Base-by-base conservation (phyloP, 2,888 invertebrate genomes). In the Drosophila testacea region DNA sequence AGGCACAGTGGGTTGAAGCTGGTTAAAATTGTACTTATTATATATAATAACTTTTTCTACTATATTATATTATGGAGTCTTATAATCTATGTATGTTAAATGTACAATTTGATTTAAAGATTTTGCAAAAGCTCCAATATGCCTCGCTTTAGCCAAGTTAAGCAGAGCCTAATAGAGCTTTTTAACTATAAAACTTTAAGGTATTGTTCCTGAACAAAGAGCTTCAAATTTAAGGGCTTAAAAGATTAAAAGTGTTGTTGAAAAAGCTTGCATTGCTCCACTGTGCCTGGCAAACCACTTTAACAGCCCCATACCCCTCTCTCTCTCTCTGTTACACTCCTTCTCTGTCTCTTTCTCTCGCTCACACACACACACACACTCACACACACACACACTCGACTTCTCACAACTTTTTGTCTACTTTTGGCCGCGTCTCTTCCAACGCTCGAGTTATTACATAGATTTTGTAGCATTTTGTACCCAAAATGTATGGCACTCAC, bases 381-480 rank as follows among this genome's bases (percentile, higher is more conserved):
- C 50, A 44, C 57, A n/a, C 42, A 30, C 16, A 41, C 36, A 11
- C 30, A 4, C 28, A 22, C 41, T 7, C 50, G 16, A 66, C 50
- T 65, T 66, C 42, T 64, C 66, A 60, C 38, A 73, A 81, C 51
- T 73, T 76, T 78, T 67, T 75, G 65, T 73, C 78, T 66, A 65
- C 73, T 75, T 70, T 72, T 61, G 67, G 47, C 51, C 57, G 62
- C 52, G 48, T 54, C 57, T 57, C 67, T 61, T 42, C 57, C 73
- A 62, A 22, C 54, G 54, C 55, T 38, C 51, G 72, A 78, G 80
- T 80, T 87, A 84, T 88, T 78, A 77, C 78, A 82, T 78, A 78
- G 83, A 87, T 85, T 87, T 81, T 83, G 86, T 83, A 81, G 83
- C 86, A 83, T 86, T 83, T 83, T 84, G 83, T 87, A 76, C 61